phyloP scores from a whole-genome alignment of 2,113 vertebrate genomes.

The Larimichthys crocea region DNA sequence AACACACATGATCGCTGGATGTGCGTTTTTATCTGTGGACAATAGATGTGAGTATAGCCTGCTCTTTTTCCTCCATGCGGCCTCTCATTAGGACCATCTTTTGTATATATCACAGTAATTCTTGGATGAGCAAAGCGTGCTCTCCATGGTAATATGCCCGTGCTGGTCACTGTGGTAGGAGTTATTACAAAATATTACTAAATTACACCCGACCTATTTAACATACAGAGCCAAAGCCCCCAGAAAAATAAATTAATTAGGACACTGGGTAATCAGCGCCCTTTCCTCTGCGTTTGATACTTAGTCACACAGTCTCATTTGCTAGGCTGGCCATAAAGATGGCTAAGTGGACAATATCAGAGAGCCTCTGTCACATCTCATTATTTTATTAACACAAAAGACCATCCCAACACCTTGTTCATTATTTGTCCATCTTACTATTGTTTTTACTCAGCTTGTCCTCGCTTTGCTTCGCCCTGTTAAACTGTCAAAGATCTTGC shows the following conservation, averaged over 20 bases:
- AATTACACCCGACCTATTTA: constrained; percentile 45
- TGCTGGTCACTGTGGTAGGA: not conserved
- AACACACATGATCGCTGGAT: not conserved
- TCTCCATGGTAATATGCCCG: constrained; percentile 44
- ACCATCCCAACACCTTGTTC: not conserved
- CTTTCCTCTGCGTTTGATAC: not conserved
- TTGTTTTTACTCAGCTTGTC: not conserved
- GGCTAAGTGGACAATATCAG: constrained; percentile 36
- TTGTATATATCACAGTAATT: constrained; percentile 31
- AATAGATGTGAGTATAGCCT: not conserved
- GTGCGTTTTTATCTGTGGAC: not conserved
- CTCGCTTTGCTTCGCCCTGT: not conserved
- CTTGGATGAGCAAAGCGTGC: constrained; percentile 35
- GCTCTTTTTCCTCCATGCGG: constrained; percentile 21
- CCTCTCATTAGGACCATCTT: constrained; percentile 34
- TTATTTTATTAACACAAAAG: constrained; percentile 21
- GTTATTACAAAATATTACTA: constrained; percentile 25
- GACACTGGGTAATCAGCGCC: not conserved
- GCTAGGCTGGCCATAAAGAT: not conserved
- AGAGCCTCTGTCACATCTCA: not conserved
- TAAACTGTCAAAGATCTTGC: not conserved
- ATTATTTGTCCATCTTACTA: not conserved
- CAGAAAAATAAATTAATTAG: not conserved
- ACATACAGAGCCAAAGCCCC: not conserved
- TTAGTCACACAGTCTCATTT: not conserved